Evolutionary conservation across 1,140 invertebrate genomes (phyloP).

Genomic region (Homalodisca vitripennis): DNA sequence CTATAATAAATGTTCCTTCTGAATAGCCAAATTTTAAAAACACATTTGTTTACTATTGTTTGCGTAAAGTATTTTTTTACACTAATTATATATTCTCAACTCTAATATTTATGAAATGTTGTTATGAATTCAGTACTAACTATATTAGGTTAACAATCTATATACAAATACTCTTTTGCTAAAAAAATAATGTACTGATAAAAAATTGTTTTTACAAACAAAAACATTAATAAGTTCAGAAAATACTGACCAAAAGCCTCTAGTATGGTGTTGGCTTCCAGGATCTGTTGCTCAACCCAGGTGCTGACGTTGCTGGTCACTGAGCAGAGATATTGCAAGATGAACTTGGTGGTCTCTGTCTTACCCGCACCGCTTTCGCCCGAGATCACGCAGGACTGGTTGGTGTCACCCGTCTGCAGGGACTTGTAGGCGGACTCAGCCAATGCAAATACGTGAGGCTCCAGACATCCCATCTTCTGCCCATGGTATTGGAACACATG

Average conservation of each 20-base stretch:
- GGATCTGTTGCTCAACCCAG: constrained; percentile 92
- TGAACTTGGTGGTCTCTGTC: constrained; percentile 95
- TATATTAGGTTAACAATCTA: no score
- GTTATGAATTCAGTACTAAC: no score
- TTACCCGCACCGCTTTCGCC: constrained; percentile 98
- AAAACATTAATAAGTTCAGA: no score
- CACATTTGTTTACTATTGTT: no score
- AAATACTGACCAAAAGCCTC: constrained; percentile 83
- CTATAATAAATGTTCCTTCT: no score
- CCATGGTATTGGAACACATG: constrained; percentile 78
- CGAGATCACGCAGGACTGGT: constrained; percentile 94
- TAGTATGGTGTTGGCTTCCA: constrained; percentile 90
- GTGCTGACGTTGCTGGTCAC: constrained; percentile 87
- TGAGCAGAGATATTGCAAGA: constrained; percentile 91
- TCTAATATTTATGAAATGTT: no score
- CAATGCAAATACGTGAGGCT: constrained; percentile 88
- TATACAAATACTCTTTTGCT: no score
- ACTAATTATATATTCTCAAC: no score
- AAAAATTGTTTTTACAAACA: no score
- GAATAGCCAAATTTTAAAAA: no score
- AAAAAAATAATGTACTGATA: no score
- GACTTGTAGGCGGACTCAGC: constrained; percentile 85
- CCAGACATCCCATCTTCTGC: constrained; percentile 74
- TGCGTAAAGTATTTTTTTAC: no score
- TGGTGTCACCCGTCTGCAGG: constrained; percentile 56